Conservation (phyloP, 1,140 invertebrate genomes). For the Drosophila pseudoobscura region DNA sequence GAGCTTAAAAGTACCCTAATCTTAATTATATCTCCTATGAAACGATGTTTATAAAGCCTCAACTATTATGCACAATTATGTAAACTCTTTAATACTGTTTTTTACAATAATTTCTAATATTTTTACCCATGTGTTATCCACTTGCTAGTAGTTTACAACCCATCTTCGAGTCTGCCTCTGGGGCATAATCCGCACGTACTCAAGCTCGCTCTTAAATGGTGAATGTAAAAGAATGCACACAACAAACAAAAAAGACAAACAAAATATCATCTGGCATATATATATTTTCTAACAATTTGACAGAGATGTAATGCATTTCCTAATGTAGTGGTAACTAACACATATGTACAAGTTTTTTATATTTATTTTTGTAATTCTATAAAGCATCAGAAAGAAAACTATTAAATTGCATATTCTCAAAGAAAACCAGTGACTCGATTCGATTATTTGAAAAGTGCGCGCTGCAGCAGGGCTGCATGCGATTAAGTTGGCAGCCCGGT, state of each 20-base stretch:
- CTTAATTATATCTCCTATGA: conserved; percentile 19
- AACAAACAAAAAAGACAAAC: conserved; percentile 45
- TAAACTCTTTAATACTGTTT: neutral
- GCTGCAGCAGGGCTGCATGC: conserved; percentile 9
- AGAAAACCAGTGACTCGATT: conserved; percentile 12
- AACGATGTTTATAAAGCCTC: conserved; percentile 25
- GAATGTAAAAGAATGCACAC: conserved; percentile 14
- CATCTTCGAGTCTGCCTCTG: conserved; percentile 31
- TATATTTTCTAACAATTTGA: conserved; percentile 59
- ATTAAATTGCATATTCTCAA: conserved; percentile 72
- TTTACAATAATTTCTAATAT: neutral
- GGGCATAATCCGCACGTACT: conserved; percentile 33
- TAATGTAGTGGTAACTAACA: conserved; percentile 76
- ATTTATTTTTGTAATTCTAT: conserved; percentile 80
- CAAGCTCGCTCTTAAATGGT: conserved; percentile 19
- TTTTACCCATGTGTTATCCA: conserved; percentile 14
- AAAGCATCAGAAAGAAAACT: conserved; percentile 51
- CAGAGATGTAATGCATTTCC: conserved; percentile 67
- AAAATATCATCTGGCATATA: conserved; percentile 54
- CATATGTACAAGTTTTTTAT: conserved; percentile 80
- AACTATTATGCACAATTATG: conserved; percentile 29
- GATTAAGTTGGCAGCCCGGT: neutral
- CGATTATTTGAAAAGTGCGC: conserved; percentile 16
- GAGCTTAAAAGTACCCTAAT: conserved; percentile 39
- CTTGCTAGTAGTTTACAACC: no score